These are phyloP conservation scores for Gari tellinella DNA, from an alignment of 2,888 invertebrate species.

Conservation along the genomic window DNA sequence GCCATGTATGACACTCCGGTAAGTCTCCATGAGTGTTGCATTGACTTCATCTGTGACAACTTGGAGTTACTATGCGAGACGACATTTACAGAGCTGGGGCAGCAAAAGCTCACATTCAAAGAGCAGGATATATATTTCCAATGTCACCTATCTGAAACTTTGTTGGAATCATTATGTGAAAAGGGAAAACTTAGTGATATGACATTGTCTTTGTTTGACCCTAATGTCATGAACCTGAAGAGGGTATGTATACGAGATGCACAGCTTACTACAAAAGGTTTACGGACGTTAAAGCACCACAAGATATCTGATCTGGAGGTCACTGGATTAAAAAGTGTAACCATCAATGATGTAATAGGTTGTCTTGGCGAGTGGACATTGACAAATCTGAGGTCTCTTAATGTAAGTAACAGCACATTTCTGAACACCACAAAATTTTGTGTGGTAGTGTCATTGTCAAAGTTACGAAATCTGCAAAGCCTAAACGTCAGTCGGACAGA, in stretches of 20 bases:
- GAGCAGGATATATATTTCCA: conserved; percentile 80
- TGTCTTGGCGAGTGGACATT: conserved; percentile 89
- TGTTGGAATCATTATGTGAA: conserved; percentile 86
- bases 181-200: conserved; percentile 87
- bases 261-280: conserved; percentile 87
- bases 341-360: conserved; percentile 88
- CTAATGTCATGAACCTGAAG: conserved; percentile 87
- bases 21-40: conserved; percentile 88
- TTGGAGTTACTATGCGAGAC: conserved; percentile 86
- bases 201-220: conserved; percentile 87
- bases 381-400: conserved; percentile 87
- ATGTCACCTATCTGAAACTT: conserved; percentile 78
- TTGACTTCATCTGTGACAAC: conserved; percentile 88
- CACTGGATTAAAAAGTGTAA: conserved; percentile 86
- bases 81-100: conserved; percentile 47
- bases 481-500: conserved; percentile 89
- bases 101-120: conserved; percentile 73
- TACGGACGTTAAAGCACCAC: conserved; percentile 88
- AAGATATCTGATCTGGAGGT: conserved; percentile 88
- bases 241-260: conserved; percentile 87
- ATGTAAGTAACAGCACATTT: conserved; percentile 88
- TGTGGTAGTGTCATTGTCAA: conserved; percentile 87
- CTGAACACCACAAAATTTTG: conserved; percentile 87
- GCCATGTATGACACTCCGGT: conserved; percentile 88
- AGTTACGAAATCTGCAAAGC: conserved; percentile 86